Conservation (phyloP, 2,797 vertebrate species). For the Percopsis omiscomaycus region DNA sequence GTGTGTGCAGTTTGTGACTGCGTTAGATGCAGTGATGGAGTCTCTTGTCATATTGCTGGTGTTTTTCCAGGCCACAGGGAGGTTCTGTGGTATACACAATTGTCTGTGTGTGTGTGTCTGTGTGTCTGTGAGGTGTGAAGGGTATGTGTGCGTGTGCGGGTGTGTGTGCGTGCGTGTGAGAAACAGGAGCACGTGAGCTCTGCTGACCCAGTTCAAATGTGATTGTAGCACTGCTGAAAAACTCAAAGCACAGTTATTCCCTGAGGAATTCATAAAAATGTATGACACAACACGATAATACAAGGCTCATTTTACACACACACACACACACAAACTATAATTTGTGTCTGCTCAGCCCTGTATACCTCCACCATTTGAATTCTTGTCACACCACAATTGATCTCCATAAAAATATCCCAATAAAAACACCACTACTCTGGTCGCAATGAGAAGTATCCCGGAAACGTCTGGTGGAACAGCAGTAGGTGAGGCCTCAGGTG, state of each 20-base stretch:
- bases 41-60: constrained; percentile 44
- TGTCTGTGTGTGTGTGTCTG: constrained; percentile 24
- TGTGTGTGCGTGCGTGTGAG: background rate
- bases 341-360: no score
- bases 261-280: constrained; percentile 53
- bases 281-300: constrained; percentile 10
- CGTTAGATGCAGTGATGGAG: constrained; percentile 7
- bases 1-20: background rate
- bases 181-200: constrained; percentile 47
- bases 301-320: background rate
- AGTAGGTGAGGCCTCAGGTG: constrained; percentile 39
- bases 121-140: constrained; percentile 5
- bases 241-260: constrained; percentile 5
- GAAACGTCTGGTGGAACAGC: constrained; percentile 60
- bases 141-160: constrained; percentile 27
- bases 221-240: constrained; percentile 33
- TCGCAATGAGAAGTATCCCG: constrained; percentile 65
- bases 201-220: constrained; percentile 63
- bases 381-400: constrained; percentile 14
- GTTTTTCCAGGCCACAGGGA: constrained; percentile 54
- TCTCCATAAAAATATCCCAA: constrained; percentile 3
- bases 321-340: constrained; percentile 5
- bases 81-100: constrained; percentile 30
- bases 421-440: constrained; percentile 52
- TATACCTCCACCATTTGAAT: constrained; percentile 12